Conservation (phyloP, 2,888 invertebrate genomes). For the Dioctria linearis region DNA sequence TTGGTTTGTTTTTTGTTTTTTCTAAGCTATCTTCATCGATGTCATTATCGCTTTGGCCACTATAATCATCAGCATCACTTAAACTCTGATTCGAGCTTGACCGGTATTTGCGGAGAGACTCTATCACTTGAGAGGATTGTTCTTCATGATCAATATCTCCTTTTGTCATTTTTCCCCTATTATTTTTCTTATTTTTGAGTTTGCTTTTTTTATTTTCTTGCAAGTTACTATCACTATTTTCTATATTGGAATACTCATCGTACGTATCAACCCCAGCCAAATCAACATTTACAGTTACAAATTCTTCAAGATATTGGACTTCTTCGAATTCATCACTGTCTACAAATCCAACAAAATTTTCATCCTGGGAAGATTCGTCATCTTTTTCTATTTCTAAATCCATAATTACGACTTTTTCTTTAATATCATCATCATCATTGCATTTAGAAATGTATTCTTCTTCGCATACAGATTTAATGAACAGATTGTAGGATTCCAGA, state of each 20-base stretch:
- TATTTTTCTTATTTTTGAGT: neutral
- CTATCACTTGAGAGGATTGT: too few relatives aligned
- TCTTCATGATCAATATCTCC: constrained; percentile 20
- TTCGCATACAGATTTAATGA: neutral
- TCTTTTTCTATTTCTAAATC: constrained; percentile 19
- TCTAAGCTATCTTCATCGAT: too few relatives aligned
- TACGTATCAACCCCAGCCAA: neutral
- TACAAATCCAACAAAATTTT: neutral
- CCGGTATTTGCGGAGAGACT: too few relatives aligned
- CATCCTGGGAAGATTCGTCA: neutral
- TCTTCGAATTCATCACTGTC: constrained; percentile 52
- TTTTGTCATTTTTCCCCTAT: too few relatives aligned
- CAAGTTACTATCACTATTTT: constrained; percentile 8
- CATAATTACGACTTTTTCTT: neutral
- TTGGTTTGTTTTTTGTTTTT: too few relatives aligned
- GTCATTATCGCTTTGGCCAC: too few relatives aligned
- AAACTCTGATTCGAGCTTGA: too few relatives aligned
- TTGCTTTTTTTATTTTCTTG: neutral
- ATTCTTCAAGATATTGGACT: constrained; percentile 55
- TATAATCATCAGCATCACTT: too few relatives aligned
- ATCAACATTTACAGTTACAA: neutral
- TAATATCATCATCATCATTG: constrained; percentile 2
- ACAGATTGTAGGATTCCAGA: constrained; percentile 55
- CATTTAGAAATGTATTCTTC: constrained; percentile 7
- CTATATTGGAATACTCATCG: constrained; percentile 6